Conservation (phyloP, 2,797 vertebrate species). For the Channa striata region DNA sequence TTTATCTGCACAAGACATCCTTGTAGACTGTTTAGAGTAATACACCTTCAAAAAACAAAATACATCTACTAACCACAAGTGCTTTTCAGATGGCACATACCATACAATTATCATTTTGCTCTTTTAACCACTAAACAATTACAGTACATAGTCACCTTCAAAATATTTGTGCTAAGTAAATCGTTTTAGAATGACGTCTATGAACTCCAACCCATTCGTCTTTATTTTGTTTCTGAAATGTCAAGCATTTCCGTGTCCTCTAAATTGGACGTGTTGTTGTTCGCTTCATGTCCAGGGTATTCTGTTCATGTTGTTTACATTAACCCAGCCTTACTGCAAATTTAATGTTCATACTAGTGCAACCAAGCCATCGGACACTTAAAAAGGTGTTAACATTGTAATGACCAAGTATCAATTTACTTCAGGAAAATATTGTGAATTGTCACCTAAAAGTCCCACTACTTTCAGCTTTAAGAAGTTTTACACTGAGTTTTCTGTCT, state of each 20-base stretch:
- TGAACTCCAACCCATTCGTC: not conserved
- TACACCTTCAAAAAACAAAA: slow-evolving; percentile 15
- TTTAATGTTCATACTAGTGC: not conserved
- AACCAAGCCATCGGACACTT: slow-evolving; percentile 15
- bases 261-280: not conserved
- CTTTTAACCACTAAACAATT: slow-evolving; percentile 35
- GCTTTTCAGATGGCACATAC: slow-evolving; percentile 27
- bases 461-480: no score
- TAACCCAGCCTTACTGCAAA: not conserved
- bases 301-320: slow-evolving; percentile 1
- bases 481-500: not conserved
- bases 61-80: slow-evolving; percentile 27
- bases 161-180: slow-evolving; percentile 3
- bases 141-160: slow-evolving; percentile 32
- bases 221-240: not conserved
- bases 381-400: not conserved
- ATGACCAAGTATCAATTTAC: not conserved
- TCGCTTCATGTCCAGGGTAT: not conserved
- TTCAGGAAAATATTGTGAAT: no score
- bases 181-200: slow-evolving; percentile 14
- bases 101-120: slow-evolving; percentile 25
- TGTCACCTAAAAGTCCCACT: no score
- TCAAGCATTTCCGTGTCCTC: not conserved
- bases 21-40: slow-evolving; percentile 29
- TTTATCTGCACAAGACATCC: not conserved